Base-by-base conservation (phyloP, 2,888 invertebrate species). In the Xanthorhoe spadicearia region DNA sequence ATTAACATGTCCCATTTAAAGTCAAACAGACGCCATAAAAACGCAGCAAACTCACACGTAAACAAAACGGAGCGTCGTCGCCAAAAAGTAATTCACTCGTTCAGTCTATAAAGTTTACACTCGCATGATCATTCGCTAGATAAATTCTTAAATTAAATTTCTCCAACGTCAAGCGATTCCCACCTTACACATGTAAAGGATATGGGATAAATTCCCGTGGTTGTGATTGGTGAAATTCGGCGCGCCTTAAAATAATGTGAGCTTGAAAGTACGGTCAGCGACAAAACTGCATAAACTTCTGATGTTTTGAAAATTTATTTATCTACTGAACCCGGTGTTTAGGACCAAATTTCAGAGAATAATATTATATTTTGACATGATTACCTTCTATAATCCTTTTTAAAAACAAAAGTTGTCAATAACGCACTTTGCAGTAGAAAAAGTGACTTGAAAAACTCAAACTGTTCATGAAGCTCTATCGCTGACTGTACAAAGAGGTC, bases 101-200 rank as follows among this genome's bases (percentile, higher is more conserved):
- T 73, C 80, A 85, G 83, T 84, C 87, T 85, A 90, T 89, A 90
- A 90, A 91, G 77, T 90, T 90, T 87, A 89, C 88, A 89, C 86
- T 89, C 85, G 83, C 87, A 87, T 88, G 90, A 91, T 91, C 85
- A 87, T 89, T 87, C 84, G 79, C 83, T 88, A 89, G 90, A 92
- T 90, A 91, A 91, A 90, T 91, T 87, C 86, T 87, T 88, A 91
- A 90, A 91, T 91, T 92, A 91, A 89, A 89, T 87, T 87, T 74
- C 76, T 55, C 23, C 43, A 19, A 15, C 57, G 38, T 53, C 83
- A 81, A 69, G 61, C 76, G 64, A 87, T 82, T 65, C 79, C 64
- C 59, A 70, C 80, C 78, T 72, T 86, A 83, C 75, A 48, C 49
- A 48, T 38, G 58, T 46, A 0, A 8, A 0, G 1, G n/a, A 53